A percentile compares a stretch with the other conserved stretches of the same genome.
phyloP scores from a whole-genome alignment of 2,888 invertebrate species.

The Holacanthella duospinosa region DNA sequence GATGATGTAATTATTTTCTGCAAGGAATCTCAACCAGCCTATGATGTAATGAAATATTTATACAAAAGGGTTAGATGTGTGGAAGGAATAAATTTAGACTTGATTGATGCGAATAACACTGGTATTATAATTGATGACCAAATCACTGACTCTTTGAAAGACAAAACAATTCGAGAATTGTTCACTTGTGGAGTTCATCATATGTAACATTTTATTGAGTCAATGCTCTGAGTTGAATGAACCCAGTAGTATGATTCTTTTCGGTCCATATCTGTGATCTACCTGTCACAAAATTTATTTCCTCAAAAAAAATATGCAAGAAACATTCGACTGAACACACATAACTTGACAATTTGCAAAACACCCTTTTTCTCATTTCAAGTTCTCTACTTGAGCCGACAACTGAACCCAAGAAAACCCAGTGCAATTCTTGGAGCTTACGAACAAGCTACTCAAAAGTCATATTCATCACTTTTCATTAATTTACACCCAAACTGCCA shows the following conservation, averaged over 20 bases:
- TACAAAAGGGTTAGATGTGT: neutral
- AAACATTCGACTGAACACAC: slow-evolving; percentile 16
- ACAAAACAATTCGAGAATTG: slow-evolving; percentile 2
- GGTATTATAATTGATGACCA: slow-evolving; percentile 10
- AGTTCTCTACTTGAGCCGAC: slow-evolving; percentile 1
- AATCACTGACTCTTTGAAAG: slow-evolving; percentile 11
- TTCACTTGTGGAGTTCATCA: slow-evolving; percentile 15
- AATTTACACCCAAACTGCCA: slow-evolving; percentile 14
- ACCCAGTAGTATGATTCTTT: neutral
- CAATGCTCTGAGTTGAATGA: neutral
- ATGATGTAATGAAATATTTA: too few species aligned
- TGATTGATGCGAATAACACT: neutral
- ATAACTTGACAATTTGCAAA: slow-evolving; percentile 15
- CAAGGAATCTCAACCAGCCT: too few species aligned
- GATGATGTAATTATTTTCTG: slow-evolving; percentile 7
- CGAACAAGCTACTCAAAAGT: slow-evolving; percentile 12
- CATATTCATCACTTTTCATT: slow-evolving; percentile 16
- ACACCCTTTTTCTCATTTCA: slow-evolving; percentile 11
- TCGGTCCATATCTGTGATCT: slow-evolving; percentile 9
- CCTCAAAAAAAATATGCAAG: slow-evolving; percentile 9
- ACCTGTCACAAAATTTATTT: slow-evolving; percentile 14
- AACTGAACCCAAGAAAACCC: slow-evolving; percentile 5
- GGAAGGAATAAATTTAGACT: slow-evolving; percentile 6
- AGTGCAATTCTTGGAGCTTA: slow-evolving; percentile 14
- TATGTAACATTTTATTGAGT: neutral